Base-by-base conservation (phyloP, 2,888 invertebrate genomes). In the Sepiola atlantica region DNA sequence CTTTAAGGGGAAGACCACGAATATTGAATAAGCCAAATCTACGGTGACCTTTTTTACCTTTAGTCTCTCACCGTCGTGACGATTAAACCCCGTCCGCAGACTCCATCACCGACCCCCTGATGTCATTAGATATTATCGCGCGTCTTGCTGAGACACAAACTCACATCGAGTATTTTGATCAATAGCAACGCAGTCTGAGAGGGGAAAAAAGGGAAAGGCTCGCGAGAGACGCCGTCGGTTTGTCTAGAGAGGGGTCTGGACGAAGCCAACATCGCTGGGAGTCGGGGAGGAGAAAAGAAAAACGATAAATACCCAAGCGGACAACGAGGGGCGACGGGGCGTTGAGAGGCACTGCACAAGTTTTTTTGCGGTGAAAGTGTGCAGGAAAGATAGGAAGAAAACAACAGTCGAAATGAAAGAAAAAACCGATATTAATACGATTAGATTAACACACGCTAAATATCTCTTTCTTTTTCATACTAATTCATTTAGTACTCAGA, bases 71-170 rank as follows among this genome's bases (percentile, higher is more conserved):
- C 14, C n/a, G 16, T 18, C n/a, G 10, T n/a, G n/a, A 4, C 1
- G 3, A 4, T 16, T 3, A 0, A 3, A 16, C 16, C 4, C n/a
- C 45, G 8, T 45, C n/a, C n/a, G 16, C 77, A n/a, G n/a, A n/a
- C 77, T 77, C n/a, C 77, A 18, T n/a, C n/a, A 77, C 77, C 77
- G 14, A 77, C n/a, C 77, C n/a, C 77, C n/a, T n/a, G n/a, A n/a
- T n/a, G n/a, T n/a, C 77, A 77, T n/a, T 77, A n/a, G n/a, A 77
- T n/a, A 77, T 77, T n/a, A 77, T 77, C n/a, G 77, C n/a, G 77
- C 77, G 77, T n/a, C 77, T 77, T 77, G n/a, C n/a, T 77, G 77
- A 77, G 77, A 32, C 77, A 77, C 77, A n/a, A n/a, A 32, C 77
- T 77, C 77, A 77, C n/a, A n/a, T 77, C n/a, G n/a, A 77, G 77